These are phyloP conservation scores for Chloebia gouldiae DNA, from an alignment of 2,113 vertebrate genomes.

Conservation along the genomic window DNA sequence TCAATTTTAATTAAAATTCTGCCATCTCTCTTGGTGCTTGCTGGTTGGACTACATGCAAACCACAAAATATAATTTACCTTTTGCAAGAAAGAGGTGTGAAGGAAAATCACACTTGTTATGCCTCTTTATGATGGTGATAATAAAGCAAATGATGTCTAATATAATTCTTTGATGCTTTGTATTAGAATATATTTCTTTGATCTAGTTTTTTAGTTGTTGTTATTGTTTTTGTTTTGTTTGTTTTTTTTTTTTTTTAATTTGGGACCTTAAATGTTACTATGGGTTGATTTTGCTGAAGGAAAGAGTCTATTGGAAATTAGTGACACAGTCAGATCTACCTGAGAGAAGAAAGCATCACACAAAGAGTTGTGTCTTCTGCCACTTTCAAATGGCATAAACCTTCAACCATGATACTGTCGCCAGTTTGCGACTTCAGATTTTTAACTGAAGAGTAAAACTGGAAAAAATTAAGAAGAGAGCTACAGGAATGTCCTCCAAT, in stretches of 20 bases:
- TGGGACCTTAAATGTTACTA: neutral
- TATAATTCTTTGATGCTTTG: neutral
- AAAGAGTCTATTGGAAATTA: neutral
- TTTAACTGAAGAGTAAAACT: neutral
- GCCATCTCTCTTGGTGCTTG: conserved; percentile 23
- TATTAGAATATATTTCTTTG: neutral
- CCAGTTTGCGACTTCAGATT: neutral
- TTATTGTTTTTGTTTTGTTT: neutral
- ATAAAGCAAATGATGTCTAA: neutral
- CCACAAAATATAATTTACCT: neutral
- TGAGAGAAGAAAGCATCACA: neutral
- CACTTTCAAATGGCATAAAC: neutral
- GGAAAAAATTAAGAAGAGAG: neutral
- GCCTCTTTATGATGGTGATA: neutral
- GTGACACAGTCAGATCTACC: neutral
- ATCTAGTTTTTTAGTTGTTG: neutral
- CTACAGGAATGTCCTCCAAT: neutral
- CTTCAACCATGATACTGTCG: neutral
- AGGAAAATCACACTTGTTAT: neutral
- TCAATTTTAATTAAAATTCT: conserved; percentile 74
- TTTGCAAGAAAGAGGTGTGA: conserved; percentile 8
- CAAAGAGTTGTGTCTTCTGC: accelerated
- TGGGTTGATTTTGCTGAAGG: neutral
- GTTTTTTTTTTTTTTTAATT: neutral
- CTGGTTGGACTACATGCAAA: conserved; percentile 33